Base-by-base conservation (phyloP, 1,140 invertebrate species). In the Apis dorsata region DNA sequence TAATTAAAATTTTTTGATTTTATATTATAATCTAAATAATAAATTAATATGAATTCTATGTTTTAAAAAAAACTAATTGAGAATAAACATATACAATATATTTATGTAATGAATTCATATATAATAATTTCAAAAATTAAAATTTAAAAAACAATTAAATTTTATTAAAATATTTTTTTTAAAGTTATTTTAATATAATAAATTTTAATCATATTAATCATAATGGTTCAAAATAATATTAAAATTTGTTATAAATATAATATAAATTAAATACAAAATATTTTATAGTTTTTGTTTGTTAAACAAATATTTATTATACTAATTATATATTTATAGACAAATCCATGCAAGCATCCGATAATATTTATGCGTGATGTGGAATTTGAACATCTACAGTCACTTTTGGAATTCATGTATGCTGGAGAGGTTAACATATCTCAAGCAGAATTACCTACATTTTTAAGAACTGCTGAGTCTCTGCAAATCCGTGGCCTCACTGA, bases 341-440 rank as follows among this genome's bases (percentile, higher is more conserved):
- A 97, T 94, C 97, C 97, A 90, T 97, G 97, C 93, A 96, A 97
- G 89, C 97, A 98, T 94, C 97, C 97, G 24, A 97, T 98, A 94
- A 96, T 98, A 89, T 97, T 97, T 91, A 96, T 97, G 95, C 95
- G 96, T 91, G 97, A 98, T 95, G 96, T 98, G 21, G 95, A 95
- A 55, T 96, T 96, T 88, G 95, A 96, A 88, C 96, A 97, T 92
- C 94, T 98, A 79, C 95, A 96, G 88, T 96, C 97, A 84, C 95
- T 98, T 59, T 93, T 97, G 84, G 96, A 97, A 91, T 97, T 97
- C 92, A 97, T 97, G 96, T 98, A 98, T 91, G 95, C 96, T 92
- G 98, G 98, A 78, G 97, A 98, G 94, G 98, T 98, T 13, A 98
- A 98, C 92, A 97, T 99, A 76, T 96, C 97, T 85, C 97, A 98